These are phyloP conservation scores for Diplazon laetatorius DNA, from an alignment of 2,888 invertebrate species.

Conservation along the genomic window DNA sequence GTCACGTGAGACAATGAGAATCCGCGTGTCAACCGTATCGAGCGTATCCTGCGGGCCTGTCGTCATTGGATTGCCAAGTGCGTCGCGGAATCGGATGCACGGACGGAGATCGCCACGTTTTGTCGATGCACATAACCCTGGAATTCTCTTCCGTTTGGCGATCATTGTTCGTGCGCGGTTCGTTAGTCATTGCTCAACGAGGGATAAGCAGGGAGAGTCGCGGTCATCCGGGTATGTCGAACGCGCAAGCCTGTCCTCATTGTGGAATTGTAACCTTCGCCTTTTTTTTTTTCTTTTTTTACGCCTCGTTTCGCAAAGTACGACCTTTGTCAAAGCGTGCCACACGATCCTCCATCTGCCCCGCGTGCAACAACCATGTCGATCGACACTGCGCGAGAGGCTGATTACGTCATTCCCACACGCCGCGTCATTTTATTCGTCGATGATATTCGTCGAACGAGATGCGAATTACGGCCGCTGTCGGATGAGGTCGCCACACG, in stretches of 20 bases:
- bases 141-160: constrained; percentile 58
- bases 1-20: too few species aligned
- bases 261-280: constrained; percentile 32
- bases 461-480: neutral
- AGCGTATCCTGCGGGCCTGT: constrained; percentile 2
- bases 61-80: neutral
- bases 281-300: constrained; percentile 37
- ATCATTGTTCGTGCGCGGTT: constrained; percentile 57
- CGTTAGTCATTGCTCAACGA: constrained; percentile 61
- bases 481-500: constrained; percentile 1
- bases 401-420: constrained; percentile 24
- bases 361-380: constrained; percentile 3
- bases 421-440: neutral
- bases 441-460: neutral
- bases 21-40: constrained; percentile 8
- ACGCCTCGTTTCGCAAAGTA: constrained; percentile 40
- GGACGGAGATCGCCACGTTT: constrained; percentile 1
- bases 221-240: constrained; percentile 55
- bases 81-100: constrained; percentile 10
- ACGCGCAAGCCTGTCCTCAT: constrained; percentile 8
- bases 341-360: neutral
- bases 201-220: constrained; percentile 61
- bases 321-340: constrained; percentile 18
- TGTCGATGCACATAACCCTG: constrained; percentile 37
- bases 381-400: neutral